Evolutionary conservation across 1,140 invertebrate species (phyloP).

Genomic region (Phymastichus coffea): DNA sequence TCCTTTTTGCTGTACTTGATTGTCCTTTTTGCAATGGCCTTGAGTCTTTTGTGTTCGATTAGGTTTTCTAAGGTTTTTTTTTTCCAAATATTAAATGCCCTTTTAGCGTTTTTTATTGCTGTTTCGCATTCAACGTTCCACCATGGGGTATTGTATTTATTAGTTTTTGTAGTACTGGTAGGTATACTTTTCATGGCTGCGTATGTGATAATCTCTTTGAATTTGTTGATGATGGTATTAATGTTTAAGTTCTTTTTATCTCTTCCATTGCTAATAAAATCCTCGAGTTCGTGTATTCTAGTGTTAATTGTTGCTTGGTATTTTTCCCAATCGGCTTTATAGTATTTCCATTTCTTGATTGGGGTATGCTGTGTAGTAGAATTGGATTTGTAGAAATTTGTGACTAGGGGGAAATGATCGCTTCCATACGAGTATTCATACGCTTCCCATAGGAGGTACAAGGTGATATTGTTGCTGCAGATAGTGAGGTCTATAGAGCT

Average conservation of each 20-base stretch:
- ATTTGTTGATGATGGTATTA: no score
- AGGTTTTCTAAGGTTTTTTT: constrained; percentile 31
- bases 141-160: constrained; percentile 36
- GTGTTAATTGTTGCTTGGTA: constrained; percentile 18
- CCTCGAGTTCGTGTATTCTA: constrained; percentile 27
- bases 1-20: constrained; percentile 22
- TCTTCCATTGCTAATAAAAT: no score
- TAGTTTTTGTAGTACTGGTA: constrained; percentile 30
- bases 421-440: constrained; percentile 31
- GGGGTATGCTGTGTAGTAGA: background rate
- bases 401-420: constrained; percentile 36
- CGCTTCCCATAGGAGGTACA: constrained; percentile 36
- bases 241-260: no score
- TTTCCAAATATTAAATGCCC: constrained; percentile 36
- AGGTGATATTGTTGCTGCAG: constrained; percentile 28
- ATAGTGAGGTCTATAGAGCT: no score
- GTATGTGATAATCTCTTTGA: no score
- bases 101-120: constrained; percentile 36
- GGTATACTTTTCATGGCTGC: background rate
- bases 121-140: constrained; percentile 41
- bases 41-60: constrained; percentile 35
- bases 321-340: constrained; percentile 35
- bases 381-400: constrained; percentile 7
- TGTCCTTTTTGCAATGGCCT: constrained; percentile 25
- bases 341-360: constrained; percentile 27